Evolutionary conservation across 2,797 vertebrate genomes (phyloP).

Genomic region (Xerus rutilus): DNA sequence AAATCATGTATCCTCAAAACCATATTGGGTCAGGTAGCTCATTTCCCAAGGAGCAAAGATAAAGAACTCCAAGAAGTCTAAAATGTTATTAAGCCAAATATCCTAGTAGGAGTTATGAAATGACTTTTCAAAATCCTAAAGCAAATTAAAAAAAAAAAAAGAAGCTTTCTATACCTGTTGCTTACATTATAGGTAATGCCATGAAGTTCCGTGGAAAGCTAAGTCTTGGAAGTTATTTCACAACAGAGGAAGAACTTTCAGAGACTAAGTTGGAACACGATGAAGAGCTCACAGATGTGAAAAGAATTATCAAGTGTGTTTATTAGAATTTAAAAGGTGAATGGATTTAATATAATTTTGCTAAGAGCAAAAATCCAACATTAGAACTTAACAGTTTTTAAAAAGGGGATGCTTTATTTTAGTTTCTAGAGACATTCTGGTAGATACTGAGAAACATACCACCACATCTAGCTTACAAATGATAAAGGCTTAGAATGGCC

Average conservation of each 20-base stretch:
- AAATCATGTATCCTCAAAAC: not conserved
- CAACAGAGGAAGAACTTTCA: constrained; percentile 11
- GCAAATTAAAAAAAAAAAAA: not conserved
- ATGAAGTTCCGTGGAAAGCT: not conserved
- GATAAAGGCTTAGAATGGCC: not conserved
- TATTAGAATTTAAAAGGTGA: constrained; percentile 19
- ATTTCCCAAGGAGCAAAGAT: constrained; percentile 2
- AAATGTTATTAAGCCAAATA: not conserved
- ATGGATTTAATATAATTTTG: not conserved
- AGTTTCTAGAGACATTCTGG: not conserved
- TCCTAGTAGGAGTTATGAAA: not conserved
- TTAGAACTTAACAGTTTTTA: not conserved
- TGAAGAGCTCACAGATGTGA: not conserved
- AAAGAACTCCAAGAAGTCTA: not conserved
- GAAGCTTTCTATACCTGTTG: not conserved
- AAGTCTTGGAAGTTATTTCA: constrained; percentile 15
- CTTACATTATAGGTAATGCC: not conserved
- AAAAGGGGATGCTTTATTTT: not conserved
- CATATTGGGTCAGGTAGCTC: not conserved
- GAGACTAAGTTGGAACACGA: not conserved
- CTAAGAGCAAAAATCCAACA: not conserved
- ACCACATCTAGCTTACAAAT: not conserved
- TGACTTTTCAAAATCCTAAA: not conserved
- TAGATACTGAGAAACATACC: not conserved
- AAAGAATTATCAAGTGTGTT: not conserved